Conservation (phyloP, 2,888 invertebrate genomes). For the Dysmachus trigonus region DNA sequence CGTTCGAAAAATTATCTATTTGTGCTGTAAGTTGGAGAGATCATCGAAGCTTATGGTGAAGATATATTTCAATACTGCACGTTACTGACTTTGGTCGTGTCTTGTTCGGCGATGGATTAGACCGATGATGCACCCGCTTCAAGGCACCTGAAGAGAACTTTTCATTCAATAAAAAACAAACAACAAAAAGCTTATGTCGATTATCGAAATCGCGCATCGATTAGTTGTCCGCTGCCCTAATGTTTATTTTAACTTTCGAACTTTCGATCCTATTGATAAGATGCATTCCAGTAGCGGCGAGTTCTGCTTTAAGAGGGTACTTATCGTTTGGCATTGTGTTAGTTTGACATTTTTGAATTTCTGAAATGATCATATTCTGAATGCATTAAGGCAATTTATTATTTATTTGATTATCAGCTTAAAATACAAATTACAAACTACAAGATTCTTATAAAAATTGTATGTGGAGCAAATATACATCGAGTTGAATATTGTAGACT, state of each 20-base stretch:
- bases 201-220: neutral
- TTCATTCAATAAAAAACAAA: neutral
- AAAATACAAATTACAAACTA: no score
- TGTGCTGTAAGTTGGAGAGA: slow-evolving; percentile 5
- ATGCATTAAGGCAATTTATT: neutral
- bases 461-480: no score
- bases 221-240: neutral
- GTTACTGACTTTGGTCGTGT: neutral
- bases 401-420: no score
- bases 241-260: neutral
- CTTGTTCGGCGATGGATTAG: neutral
- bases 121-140: neutral
- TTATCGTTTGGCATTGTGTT: no score
- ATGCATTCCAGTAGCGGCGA: neutral
- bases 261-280: neutral
- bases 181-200: neutral
- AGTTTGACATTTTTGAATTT: neutral
- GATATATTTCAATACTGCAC: neutral
- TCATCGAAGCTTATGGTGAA: neutral
- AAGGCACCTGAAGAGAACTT: slow-evolving; percentile 24
- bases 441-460: no score
- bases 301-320: neutral
- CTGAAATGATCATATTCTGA: neutral
- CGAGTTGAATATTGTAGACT: no score
- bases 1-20: neutral